Conservation (phyloP, 2,113 vertebrate species). For the Conger conger region DNA sequence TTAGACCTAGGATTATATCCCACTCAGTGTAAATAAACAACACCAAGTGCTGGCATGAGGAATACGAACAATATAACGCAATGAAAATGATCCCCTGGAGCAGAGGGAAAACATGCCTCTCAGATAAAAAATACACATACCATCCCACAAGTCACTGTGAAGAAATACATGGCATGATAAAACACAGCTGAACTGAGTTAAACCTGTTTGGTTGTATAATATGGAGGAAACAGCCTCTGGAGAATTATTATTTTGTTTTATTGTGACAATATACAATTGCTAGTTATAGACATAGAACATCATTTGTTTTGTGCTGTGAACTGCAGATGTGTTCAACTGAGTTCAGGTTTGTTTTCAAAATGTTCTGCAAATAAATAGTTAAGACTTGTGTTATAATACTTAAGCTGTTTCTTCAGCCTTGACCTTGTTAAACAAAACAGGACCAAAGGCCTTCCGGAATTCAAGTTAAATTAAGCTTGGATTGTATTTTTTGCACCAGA, state of each 20-base stretch:
- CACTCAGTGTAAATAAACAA: not conserved
- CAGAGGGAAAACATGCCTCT: not conserved
- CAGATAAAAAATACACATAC: not conserved
- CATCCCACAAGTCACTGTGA: not conserved
- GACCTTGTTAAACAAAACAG: too few species aligned
- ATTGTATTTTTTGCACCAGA: too few species aligned
- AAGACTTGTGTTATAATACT: too few species aligned
- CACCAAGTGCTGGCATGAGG: not conserved
- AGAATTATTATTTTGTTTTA: not conserved
- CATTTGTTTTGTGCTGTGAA: too few species aligned
- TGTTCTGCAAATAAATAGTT: too few species aligned
- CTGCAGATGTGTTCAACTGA: too few species aligned
- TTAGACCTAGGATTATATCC: not conserved
- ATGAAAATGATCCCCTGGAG: not conserved
- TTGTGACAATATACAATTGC: not conserved
- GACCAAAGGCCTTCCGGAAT: too few species aligned
- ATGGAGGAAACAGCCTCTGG: not conserved
- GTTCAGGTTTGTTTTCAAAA: too few species aligned
- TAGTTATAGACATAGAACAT: not conserved
- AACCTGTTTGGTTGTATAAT: not conserved
- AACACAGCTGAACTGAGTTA: not conserved
- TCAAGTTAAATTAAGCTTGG: too few species aligned
- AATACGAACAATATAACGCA: not conserved
- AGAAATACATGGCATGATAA: not conserved
- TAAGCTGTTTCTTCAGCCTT: too few species aligned